phyloP scores from a whole-genome alignment of 2,797 vertebrate species.

The Pseudomugil gertrudae region DNA sequence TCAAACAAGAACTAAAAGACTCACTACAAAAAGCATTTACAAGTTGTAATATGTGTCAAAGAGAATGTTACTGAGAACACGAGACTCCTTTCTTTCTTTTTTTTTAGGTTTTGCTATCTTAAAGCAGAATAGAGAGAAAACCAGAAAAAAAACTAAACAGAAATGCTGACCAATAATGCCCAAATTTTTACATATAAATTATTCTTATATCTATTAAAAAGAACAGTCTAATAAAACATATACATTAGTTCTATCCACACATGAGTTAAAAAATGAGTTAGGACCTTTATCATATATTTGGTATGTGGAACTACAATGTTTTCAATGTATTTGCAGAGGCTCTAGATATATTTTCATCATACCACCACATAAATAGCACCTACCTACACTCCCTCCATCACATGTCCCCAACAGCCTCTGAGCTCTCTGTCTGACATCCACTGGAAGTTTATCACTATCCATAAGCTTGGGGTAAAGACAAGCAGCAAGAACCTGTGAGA shows the following conservation, averaged over 20 bases:
- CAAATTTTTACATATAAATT: neutral
- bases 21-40: neutral
- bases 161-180: neutral
- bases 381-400: slow-evolving; percentile 74
- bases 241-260: neutral
- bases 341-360: neutral
- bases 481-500: slow-evolving; percentile 74
- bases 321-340: neutral
- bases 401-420: slow-evolving; percentile 61
- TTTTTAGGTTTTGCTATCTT: neutral
- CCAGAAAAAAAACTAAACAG: neutral
- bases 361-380: slow-evolving; percentile 1
- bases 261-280: neutral
- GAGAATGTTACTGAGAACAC: neutral
- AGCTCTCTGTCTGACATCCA: slow-evolving; percentile 71
- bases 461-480: slow-evolving; percentile 79
- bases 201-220: neutral
- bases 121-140: neutral
- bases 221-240: neutral
- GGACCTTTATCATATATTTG: neutral
- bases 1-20: neutral
- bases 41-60: neutral
- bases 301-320: neutral
- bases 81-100: neutral
- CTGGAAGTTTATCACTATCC: slow-evolving; percentile 60